Percentiles rank a stretch among this genome's conserved stretches.
These are phyloP conservation scores for Sinocyclocheilus rhinocerous DNA, from an alignment of 2,113 vertebrate species.

Conservation along the genomic window DNA sequence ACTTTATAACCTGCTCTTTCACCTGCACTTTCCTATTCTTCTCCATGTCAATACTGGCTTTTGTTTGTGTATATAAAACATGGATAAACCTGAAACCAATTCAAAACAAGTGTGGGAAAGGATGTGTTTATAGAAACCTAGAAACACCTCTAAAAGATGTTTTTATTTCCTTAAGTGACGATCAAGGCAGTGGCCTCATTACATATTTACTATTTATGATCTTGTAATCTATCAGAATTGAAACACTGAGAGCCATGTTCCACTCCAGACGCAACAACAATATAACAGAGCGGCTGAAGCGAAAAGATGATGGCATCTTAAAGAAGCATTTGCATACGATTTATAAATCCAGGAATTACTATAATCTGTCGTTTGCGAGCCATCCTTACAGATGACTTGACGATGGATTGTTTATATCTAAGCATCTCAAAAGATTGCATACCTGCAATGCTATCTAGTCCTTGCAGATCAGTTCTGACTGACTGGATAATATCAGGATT, in stretches of 20 bases:
- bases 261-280: background rate
- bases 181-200: background rate
- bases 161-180: background rate
- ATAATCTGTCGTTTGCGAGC: background rate
- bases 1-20: background rate
- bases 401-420: background rate
- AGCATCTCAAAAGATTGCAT: constrained; percentile 24
- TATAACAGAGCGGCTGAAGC: background rate
- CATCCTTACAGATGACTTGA: background rate
- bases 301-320: background rate
- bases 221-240: background rate
- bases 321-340: background rate
- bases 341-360: constrained; percentile 3
- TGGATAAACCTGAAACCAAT: background rate
- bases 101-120: background rate
- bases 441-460: background rate
- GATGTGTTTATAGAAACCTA: background rate
- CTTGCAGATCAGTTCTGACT: constrained; percentile 2
- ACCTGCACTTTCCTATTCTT: constrained; percentile 8
- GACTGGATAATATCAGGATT: constrained; percentile 12
- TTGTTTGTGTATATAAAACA: background rate
- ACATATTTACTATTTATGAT: background rate
- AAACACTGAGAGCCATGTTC: background rate
- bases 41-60: constrained; percentile 3
- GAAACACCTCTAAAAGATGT: background rate